phyloP scores from a whole-genome alignment of 2,113 vertebrate species.

The Cavia porcellus region DNA sequence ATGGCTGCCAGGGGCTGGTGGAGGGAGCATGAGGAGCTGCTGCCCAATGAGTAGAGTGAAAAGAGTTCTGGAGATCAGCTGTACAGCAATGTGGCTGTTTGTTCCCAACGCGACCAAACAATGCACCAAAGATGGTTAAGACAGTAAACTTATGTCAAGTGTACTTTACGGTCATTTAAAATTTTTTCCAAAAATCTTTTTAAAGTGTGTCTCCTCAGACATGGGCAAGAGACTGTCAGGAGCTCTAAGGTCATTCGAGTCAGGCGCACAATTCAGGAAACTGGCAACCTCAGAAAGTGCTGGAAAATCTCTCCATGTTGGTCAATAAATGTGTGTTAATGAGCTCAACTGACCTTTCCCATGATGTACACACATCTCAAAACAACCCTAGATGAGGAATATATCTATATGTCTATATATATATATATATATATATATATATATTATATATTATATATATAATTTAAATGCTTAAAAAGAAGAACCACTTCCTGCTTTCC shows the following conservation, averaged over 20 bases:
- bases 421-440: background rate
- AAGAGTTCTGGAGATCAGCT: background rate
- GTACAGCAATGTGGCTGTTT: rapidly evolving
- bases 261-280: background rate
- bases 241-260: background rate
- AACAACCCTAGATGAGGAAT: background rate
- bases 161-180: background rate
- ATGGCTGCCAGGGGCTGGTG: background rate
- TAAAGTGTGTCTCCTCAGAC: background rate
- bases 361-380: background rate
- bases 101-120: background rate
- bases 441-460: background rate
- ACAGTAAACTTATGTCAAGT: background rate
- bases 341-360: background rate
- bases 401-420: background rate
- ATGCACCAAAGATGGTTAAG: background rate
- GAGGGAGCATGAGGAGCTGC: background rate
- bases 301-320: background rate
- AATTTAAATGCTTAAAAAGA: background rate
- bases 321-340: background rate
- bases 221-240: background rate
- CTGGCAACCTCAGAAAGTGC: background rate
- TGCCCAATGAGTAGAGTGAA: background rate
- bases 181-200: background rate
- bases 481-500: background rate